Evolutionary conservation across 2,888 invertebrate species (phyloP).

Genomic region (Drosophila melanosoma): DNA sequence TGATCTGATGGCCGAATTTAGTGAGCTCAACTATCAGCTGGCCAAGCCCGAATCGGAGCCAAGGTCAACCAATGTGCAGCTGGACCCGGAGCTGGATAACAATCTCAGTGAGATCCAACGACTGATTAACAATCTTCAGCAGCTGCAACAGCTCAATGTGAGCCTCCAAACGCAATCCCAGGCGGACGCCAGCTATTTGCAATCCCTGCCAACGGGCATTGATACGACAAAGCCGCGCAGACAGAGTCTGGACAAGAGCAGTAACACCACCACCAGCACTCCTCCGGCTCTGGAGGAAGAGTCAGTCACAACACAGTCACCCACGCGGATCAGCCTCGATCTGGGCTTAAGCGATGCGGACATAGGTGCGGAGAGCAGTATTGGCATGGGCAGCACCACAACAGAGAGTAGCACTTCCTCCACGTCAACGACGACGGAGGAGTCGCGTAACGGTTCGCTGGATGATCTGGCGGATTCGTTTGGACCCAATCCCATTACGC

Average conservation of each 20-base stretch:
- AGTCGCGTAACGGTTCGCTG: conserved; percentile 82
- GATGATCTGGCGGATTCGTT: conserved; percentile 91
- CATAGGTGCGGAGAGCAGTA: conserved; percentile 27
- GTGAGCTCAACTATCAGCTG: conserved; percentile 81
- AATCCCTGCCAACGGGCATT: conserved; percentile 63
- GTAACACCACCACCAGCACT: conserved; percentile 13
- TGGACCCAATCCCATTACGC: conserved; percentile 86
- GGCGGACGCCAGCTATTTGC: conserved; percentile 77
- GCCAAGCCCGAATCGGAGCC: conserved; percentile 66
- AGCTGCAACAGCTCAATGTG: conserved; percentile 81
- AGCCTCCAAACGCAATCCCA: conserved; percentile 78
- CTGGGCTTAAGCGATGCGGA: conserved; percentile 60
- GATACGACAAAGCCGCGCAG: conserved; percentile 57
- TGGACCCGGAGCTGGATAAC: conserved; percentile 80
- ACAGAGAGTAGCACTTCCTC: conserved; percentile 51
- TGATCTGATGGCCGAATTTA: conserved; percentile 79
- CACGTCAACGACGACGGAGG: conserved; percentile 74
- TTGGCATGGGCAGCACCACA: conserved; percentile 21
- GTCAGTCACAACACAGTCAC: conserved; percentile 59
- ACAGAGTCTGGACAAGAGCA: conserved; percentile 31
- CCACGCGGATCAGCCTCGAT: conserved; percentile 76
- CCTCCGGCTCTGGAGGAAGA: conserved; percentile 1
- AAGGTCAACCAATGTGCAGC: conserved; percentile 5
- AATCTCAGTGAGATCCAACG: conserved; percentile 86
- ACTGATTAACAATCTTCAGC: conserved; percentile 85